Conservation (phyloP, 2,888 invertebrate species). For the Tuta absoluta region DNA sequence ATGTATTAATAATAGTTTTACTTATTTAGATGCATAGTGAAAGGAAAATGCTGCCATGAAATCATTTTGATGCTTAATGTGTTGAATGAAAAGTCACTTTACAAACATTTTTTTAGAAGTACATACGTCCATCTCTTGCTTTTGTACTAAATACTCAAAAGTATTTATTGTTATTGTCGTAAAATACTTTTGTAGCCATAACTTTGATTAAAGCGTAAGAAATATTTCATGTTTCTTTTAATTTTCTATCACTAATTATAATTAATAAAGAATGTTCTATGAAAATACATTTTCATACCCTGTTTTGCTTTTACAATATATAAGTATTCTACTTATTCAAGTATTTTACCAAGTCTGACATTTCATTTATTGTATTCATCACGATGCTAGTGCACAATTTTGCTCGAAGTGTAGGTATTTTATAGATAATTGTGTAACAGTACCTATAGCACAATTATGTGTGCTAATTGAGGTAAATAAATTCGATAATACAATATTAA, state of each 20-base stretch:
- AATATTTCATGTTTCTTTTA: constrained; percentile 33
- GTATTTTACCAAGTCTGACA: constrained; percentile 30
- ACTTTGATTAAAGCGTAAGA: constrained; percentile 38
- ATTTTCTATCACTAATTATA: constrained; percentile 2
- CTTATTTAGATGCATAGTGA: constrained; percentile 28
- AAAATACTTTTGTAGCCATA: constrained; percentile 49
- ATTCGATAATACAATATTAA: constrained; percentile 47
- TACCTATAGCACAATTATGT: constrained; percentile 67
- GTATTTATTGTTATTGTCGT: constrained; percentile 45
- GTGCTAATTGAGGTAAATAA: constrained; percentile 73
- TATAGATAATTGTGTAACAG: constrained; percentile 67
- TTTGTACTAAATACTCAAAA: constrained; percentile 38
- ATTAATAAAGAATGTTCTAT: constrained; percentile 15
- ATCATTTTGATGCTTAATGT: constrained; percentile 28
- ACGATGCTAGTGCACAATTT: constrained; percentile 69
- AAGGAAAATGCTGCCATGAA: constrained; percentile 44
- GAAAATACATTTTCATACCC: not conserved
- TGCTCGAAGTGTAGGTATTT: constrained; percentile 63
- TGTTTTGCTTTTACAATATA: constrained; percentile 31
- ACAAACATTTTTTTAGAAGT: constrained; percentile 18
- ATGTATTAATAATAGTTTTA: constrained; percentile 32
- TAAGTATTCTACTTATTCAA: constrained; percentile 37
- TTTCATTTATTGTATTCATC: constrained; percentile 43
- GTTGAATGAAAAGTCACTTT: constrained; percentile 18
- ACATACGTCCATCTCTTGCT: constrained; percentile 15